Evolutionary conservation across 2,797 vertebrate species (phyloP).

Genomic region (Ceyx erithaca): DNA sequence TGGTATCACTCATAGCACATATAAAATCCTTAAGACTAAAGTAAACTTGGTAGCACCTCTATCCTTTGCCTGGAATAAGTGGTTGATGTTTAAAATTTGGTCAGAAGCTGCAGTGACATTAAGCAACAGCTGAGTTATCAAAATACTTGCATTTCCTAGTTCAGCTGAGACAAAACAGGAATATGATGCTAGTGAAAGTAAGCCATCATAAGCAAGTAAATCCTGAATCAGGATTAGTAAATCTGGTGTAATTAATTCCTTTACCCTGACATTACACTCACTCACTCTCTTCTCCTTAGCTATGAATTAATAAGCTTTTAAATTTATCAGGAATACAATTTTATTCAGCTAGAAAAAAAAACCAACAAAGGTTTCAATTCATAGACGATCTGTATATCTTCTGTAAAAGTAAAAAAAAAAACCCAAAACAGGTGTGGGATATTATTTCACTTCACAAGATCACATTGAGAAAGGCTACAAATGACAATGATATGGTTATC

Average conservation of each 20-base stretch:
- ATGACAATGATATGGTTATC: not conserved
- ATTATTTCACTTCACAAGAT: not conserved
- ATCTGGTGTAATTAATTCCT: not conserved
- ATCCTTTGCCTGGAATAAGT: not conserved
- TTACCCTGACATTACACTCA: not conserved
- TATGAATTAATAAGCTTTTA: not conserved
- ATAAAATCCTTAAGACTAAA: not conserved
- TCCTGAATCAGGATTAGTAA: not conserved
- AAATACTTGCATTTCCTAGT: not conserved
- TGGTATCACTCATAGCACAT: not conserved
- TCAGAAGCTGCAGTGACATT: not conserved
- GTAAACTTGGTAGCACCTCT: not conserved
- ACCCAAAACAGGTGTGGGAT: not conserved
- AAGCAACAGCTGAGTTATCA: not conserved
- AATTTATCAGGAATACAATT: not conserved
- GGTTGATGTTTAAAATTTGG: not conserved
- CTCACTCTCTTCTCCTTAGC: not conserved
- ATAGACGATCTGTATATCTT: not conserved
- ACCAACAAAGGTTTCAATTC: not conserved
- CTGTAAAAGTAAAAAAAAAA: not conserved
- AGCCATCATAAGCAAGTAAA: not conserved
- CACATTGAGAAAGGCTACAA: not conserved
- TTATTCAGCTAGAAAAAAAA: not conserved
- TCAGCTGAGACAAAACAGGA: not conserved
- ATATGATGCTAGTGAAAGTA: not conserved